Percentiles rank a stretch among this genome's conserved stretches.
Evolutionary conservation across 2,113 vertebrate genomes (phyloP).

Genomic region (Nesoenas mayeri): DNA sequence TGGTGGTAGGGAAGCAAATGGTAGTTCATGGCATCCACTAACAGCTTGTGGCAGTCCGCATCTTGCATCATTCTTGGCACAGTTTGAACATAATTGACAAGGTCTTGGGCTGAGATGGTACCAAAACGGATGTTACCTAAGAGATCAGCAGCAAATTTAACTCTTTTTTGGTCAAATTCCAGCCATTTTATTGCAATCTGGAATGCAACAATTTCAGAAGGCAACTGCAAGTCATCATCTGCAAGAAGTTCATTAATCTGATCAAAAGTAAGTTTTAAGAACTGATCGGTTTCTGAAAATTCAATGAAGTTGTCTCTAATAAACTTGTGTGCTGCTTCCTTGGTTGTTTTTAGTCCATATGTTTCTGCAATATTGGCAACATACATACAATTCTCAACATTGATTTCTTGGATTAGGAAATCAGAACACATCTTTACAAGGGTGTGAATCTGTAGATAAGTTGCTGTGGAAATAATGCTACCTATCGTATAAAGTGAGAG

Average conservation of each 20-base stretch:
- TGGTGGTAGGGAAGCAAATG: slow-evolving; percentile 96
- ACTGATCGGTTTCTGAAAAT: slow-evolving; percentile 97
- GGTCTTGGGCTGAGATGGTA: slow-evolving; percentile 94
- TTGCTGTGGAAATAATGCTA: slow-evolving; percentile 92
- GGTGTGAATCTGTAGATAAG: slow-evolving; percentile 90
- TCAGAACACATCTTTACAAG: slow-evolving; percentile 98
- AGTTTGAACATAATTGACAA: slow-evolving; percentile 94
- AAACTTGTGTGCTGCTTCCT: slow-evolving; percentile 91
- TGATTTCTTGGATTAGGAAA: slow-evolving; percentile 94
- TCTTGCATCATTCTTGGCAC: slow-evolving; percentile 99
- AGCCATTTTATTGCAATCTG: slow-evolving; percentile 98
- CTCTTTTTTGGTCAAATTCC: slow-evolving; percentile 96
- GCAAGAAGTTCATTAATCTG: slow-evolving; percentile 96
- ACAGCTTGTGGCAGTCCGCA: slow-evolving; percentile 92
- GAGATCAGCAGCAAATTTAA: slow-evolving; percentile 91
- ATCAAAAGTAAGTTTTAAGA: slow-evolving; percentile 97
- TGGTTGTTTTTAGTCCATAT: slow-evolving; percentile 90
- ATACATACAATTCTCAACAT: slow-evolving; percentile 97
- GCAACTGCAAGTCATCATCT: slow-evolving; percentile 93
- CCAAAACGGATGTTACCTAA: slow-evolving; percentile 94
- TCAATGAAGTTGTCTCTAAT: slow-evolving; percentile 98
- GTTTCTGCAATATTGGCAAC: slow-evolving; percentile 95
- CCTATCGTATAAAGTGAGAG: slow-evolving; percentile 95
- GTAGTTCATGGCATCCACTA: slow-evolving; percentile 99
- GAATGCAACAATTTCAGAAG: slow-evolving; percentile 96